Percentiles rank a stretch among this genome's conserved stretches.
Conservation (phyloP, 2,797 vertebrate genomes). For the Schizopygopsis pylzovi region DNA sequence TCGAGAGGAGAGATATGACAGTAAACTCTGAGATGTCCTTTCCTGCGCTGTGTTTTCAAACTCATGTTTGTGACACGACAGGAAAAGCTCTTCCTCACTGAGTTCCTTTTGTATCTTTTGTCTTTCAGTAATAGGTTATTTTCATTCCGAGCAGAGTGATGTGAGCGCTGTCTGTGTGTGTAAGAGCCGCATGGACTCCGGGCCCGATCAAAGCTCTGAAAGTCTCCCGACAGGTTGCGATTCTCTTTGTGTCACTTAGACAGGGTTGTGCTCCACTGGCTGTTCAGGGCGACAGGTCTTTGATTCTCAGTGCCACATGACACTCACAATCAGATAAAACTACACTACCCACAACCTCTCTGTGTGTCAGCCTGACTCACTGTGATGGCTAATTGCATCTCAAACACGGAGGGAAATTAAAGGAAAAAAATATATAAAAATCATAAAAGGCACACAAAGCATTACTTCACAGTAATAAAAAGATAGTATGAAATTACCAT, state of each 20-base stretch:
- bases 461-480: background rate
- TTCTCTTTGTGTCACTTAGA: conserved; percentile 17
- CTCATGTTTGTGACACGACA: conserved; percentile 37
- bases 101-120: conserved; percentile 6
- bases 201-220: conserved; percentile 31
- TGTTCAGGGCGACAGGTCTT: conserved; percentile 11
- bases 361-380: background rate
- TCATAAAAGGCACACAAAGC: background rate
- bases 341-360: conserved; percentile 20
- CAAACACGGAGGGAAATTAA: background rate
- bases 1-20: conserved; percentile 17
- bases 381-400: background rate
- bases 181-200: background rate
- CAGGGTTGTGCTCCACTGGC: conserved; percentile 15
- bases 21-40: conserved; percentile 27
- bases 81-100: background rate
- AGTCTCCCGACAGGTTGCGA: conserved; percentile 34
- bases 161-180: background rate
- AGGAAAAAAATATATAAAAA: background rate
- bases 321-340: conserved; percentile 4
- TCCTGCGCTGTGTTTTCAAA: conserved; percentile 13
- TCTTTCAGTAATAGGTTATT: conserved; percentile 23
- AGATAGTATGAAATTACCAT: background rate
- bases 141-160: conserved; percentile 3
- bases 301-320: conserved; percentile 30